Percentiles rank a stretch among this genome's conserved stretches.
These are phyloP conservation scores for Linyphia triangularis DNA, from an alignment of 2,888 invertebrate species.

Conservation along the genomic window DNA sequence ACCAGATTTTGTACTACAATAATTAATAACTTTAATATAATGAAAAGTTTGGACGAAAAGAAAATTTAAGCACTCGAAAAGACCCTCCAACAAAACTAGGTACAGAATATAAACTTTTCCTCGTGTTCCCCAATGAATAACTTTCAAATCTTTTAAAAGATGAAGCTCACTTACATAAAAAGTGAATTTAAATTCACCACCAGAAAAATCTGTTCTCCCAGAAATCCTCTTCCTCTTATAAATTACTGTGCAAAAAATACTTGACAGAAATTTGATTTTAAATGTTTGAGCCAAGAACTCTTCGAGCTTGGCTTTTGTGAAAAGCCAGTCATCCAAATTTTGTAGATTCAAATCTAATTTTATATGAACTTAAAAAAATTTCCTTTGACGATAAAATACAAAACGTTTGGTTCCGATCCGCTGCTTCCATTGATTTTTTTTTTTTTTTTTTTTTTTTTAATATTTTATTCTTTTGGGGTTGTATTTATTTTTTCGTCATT, in stretches of 20 bases:
- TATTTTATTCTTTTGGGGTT: background rate
- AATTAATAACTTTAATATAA: too few relatives aligned
- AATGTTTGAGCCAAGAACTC: conserved; percentile 27
- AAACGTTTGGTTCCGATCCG: background rate
- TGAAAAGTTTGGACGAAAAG: background rate
- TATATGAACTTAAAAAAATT: conserved; percentile 35
- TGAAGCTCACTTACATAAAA: background rate
- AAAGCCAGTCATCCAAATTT: conserved; percentile 39
- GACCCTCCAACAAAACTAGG: background rate
- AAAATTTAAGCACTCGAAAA: background rate
- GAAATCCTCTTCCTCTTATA: conserved; percentile 20
- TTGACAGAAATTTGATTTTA: conserved; percentile 51
- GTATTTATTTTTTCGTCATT: background rate
- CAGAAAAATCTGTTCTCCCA: background rate
- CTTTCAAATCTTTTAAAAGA: background rate
- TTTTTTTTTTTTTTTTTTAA: background rate
- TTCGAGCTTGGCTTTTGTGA: conserved; percentile 20
- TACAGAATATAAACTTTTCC: background rate
- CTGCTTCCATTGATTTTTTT: conserved; percentile 2
- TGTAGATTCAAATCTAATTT: conserved; percentile 52
- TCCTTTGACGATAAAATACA: background rate
- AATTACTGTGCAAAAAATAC: conserved; percentile 29
- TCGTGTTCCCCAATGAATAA: background rate
- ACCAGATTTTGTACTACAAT: too few relatives aligned
- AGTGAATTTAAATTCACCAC: background rate